Evolutionary conservation across 2,113 vertebrate species (phyloP), one percentile per base, ranked within the genome.

Genomic region (Saguinus imperator): DNA sequence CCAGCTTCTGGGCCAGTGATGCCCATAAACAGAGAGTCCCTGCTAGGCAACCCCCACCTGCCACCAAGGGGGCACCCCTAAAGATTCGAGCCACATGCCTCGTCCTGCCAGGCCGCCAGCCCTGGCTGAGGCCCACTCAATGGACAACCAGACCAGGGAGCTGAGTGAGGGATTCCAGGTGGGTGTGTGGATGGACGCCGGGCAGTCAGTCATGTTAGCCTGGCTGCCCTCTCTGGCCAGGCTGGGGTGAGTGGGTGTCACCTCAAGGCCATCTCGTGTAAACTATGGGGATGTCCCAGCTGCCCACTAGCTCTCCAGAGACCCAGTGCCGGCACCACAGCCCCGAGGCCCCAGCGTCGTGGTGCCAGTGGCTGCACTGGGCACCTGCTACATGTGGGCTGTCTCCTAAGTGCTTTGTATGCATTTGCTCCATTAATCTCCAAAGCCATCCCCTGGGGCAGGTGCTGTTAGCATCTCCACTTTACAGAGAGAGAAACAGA

Each of bases 311-410:
- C 61, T 64, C 2, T 12, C 12, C 12, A 29, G 27, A 6, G 61
- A 64, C 61, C 61, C 61, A 70, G 35, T 70, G 68, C 50, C 3
- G 1, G 52, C 27, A 23, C n/a, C 23, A 5, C 20, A 4, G 52
- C 17, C 5, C 1, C 17, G 18, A 8, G n/a, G 21, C 12, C 12
- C 0, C 0, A 13, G 21, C 17, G 27, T 0, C 6, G 9, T 4
- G 3, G 0, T 18, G 57, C 14, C 61, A 32, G 45, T 70, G 0
- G 35, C 61, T 48, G 20, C n/a, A 25, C 18, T 3, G 10, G 45
- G 76, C 0, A 1, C 55, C 35, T 72, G 11, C 50, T 70, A 3
- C 70, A 37, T 14, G 64, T 25, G 1, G 10, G 9, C 11, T 20
- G 14, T 18, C 18, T 6, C 72, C 20, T 17, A 12, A 43, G 12